Evolutionary conservation across 2,113 vertebrate genomes (phyloP), one percentile per base, ranked within the genome.

Genomic region (Seriola dumerili): DNA sequence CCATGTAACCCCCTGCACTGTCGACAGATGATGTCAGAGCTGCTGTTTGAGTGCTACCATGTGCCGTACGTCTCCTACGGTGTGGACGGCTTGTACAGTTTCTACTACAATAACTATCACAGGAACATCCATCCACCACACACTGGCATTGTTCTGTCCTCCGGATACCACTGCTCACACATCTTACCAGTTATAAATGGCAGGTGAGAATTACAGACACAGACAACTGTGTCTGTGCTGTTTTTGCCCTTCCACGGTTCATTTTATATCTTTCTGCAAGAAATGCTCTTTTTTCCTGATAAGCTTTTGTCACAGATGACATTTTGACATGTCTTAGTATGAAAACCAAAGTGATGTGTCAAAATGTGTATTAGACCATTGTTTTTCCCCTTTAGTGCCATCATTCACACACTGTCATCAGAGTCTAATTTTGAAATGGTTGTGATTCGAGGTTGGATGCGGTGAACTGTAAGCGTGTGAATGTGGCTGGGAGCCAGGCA

Each of bases 131-230:
- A 19, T 61, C 85, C 88, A 10, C 90, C 94, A 11, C 94, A 95
- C 85, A 97, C 94, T 0, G 97, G 97, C 12, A 87, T 99, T 17
- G 91, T 99, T 19, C 88, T 99, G 79, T 98, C 98, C 4, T 99
- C 97, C 1, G 98, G 98, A 19, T 98, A 98, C 87, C 96, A 99
- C 86, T 98, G 97, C 76, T 99, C 97, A 0, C 98, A 99, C 77
- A 93, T 99, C 80, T 94, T 99, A 81, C 98, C 98, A 0, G 85
- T 99, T n/a, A 81, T 99, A 63, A 95, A 97, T 9, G 97, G 98
- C 85, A 98, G 98, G 98, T 99, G 73, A 94, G 95, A 16, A 82
- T 29, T 48, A 16, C 14, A 23, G 0, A 57, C 34, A 16, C 2
- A 44, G 17, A 23, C 3, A 2, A 4, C 16, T 50, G 25, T 50